Conservation (phyloP, 2,113 vertebrate species). For the Cathartes aura region DNA sequence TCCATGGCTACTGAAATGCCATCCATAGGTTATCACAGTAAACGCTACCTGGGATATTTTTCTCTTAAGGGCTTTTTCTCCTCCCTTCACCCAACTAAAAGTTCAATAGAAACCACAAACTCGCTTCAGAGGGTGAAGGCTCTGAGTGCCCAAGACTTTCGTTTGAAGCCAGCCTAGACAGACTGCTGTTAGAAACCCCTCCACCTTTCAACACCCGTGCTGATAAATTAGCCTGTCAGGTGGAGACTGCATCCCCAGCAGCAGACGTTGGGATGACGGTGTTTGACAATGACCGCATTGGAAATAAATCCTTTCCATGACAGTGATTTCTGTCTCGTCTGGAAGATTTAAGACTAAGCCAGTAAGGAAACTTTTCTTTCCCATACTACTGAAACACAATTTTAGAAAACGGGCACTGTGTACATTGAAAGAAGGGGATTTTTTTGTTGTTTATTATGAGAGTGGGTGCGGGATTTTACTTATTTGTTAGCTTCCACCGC, state of each 20-base stretch:
- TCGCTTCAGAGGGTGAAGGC: neutral
- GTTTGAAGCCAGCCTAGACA: neutral
- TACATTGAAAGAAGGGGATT: neutral
- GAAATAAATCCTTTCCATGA: neutral
- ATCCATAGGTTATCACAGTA: neutral
- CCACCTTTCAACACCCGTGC: neutral
- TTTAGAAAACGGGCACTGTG: neutral
- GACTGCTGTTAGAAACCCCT: neutral
- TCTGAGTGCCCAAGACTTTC: fast-evolving
- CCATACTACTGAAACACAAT: neutral
- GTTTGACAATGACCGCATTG: neutral
- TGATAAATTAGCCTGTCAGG: neutral
- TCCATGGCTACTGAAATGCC: neutral
- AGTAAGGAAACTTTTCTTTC: neutral
- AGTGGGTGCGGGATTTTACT: fast-evolving
- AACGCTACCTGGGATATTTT: neutral
- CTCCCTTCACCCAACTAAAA: neutral
- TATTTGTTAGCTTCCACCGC: conserved; percentile 36
- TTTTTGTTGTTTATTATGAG: fast-evolving
- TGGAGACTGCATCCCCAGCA: neutral
- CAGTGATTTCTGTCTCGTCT: neutral
- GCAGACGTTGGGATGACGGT: neutral
- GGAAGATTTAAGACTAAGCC: neutral
- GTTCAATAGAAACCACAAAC: neutral
- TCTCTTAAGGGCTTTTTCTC: neutral